phyloP scores from a whole-genome alignment of 2,888 invertebrate genomes.

The Pardosa pseudoannulata region DNA sequence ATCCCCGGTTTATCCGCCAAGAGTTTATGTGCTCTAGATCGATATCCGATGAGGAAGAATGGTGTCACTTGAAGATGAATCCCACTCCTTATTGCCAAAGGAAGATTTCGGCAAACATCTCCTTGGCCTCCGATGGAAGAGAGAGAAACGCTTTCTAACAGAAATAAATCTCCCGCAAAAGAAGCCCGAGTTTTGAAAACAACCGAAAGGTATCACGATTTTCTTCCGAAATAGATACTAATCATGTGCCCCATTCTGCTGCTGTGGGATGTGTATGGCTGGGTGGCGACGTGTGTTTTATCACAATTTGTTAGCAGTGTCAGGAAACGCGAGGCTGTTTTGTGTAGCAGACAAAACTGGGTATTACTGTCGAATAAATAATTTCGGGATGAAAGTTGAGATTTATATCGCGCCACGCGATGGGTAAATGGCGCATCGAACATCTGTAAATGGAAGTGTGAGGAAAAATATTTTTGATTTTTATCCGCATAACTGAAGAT shows the following conservation, averaged over 20 bases:
- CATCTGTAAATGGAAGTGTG: too few relatives aligned
- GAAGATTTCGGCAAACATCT: slow-evolving; percentile 50
- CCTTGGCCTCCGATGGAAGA: slow-evolving; percentile 32
- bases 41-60: slow-evolving; percentile 32
- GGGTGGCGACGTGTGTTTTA: slow-evolving; percentile 31
- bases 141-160: slow-evolving; percentile 29
- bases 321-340: slow-evolving; percentile 14
- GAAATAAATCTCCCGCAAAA: not conserved
- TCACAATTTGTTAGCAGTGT: not conserved
- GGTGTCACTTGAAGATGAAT: slow-evolving; percentile 40
- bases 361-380: too few relatives aligned
- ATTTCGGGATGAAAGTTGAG: too few relatives aligned
- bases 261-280: slow-evolving; percentile 19
- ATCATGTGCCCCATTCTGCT: not conserved
- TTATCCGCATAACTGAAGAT: too few relatives aligned
- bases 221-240: slow-evolving; percentile 23
- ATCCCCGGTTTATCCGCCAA: not conserved
- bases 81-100: slow-evolving; percentile 29
- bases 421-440: too few relatives aligned
- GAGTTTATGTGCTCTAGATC: slow-evolving; percentile 34
- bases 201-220: not conserved
- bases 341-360: not conserved
- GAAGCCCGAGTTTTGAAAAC: not conserved
- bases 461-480: too few relatives aligned
- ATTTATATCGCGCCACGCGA: too few relatives aligned